These are phyloP conservation scores for Andrena praecox DNA, from an alignment of 2,888 invertebrate species.

Conservation along the genomic window DNA sequence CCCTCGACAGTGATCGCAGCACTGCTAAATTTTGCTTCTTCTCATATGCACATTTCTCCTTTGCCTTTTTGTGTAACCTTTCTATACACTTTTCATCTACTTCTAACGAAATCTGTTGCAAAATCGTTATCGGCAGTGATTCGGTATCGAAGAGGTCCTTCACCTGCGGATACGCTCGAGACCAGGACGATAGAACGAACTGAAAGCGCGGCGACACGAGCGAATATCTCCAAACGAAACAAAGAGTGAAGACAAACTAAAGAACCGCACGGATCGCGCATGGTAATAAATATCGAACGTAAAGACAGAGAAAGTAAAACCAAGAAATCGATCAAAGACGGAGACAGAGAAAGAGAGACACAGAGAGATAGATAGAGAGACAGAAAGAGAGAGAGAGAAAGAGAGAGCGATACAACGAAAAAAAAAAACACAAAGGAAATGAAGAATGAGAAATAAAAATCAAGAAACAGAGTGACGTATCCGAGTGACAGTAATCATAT, in stretches of 20 bases:
- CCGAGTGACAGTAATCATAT: slow-evolving; percentile 69
- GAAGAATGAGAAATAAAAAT: too few relatives aligned
- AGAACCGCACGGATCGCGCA: slow-evolving; percentile 54
- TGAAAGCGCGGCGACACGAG: slow-evolving; percentile 55
- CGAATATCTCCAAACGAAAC: slow-evolving; percentile 61
- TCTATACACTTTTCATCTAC: not conserved
- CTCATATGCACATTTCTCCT: not conserved
- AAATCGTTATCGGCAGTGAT: slow-evolving; percentile 43
- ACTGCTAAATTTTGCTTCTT: too few relatives aligned
- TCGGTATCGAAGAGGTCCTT: slow-evolving; percentile 48
- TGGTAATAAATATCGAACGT: slow-evolving; percentile 57
- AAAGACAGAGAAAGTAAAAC: slow-evolving; percentile 53
- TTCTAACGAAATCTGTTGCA: not conserved
- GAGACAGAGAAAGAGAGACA: slow-evolving; percentile 49
- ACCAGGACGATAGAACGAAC: slow-evolving; percentile 61
- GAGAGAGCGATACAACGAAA: slow-evolving; percentile 51
- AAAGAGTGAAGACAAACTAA: slow-evolving; percentile 71
- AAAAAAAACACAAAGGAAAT: slow-evolving; percentile 10
- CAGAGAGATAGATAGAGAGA: slow-evolving; percentile 50
- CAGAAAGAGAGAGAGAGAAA: slow-evolving; percentile 52
- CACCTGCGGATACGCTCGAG: slow-evolving; percentile 66
- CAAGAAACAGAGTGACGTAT: slow-evolving; percentile 64
- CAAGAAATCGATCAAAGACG: slow-evolving; percentile 75
- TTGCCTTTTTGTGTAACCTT: not conserved
- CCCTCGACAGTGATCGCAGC: too few relatives aligned